phyloP scores from a whole-genome alignment of 2,113 vertebrate genomes.

The Motacilla alba region DNA sequence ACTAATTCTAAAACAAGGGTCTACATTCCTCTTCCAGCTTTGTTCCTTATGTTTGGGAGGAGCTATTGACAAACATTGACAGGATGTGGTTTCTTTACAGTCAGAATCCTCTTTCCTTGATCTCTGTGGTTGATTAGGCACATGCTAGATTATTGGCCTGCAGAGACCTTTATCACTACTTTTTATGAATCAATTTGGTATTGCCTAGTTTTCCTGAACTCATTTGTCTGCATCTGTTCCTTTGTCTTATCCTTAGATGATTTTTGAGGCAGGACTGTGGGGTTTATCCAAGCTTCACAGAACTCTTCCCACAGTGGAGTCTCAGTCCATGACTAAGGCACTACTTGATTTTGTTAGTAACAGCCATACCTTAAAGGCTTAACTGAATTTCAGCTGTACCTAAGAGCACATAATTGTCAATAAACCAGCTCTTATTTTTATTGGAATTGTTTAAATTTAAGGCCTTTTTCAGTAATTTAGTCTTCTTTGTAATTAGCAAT shows the following conservation, averaged over 20 bases:
- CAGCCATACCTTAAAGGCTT: neutral
- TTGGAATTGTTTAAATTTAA: conserved; percentile 17
- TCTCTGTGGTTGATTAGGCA: neutral
- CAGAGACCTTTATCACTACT: neutral
- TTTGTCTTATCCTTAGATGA: neutral
- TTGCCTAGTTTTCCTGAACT: neutral
- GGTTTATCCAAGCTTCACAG: neutral
- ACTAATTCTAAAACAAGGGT: neutral
- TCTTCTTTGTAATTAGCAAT: conserved; percentile 32
- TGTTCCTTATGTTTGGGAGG: neutral
- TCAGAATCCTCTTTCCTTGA: neutral
- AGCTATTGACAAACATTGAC: neutral
- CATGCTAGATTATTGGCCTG: neutral
- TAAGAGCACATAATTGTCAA: conserved; percentile 15
- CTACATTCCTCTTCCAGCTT: neutral
- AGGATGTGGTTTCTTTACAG: neutral
- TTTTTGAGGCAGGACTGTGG: neutral
- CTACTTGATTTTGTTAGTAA: neutral
- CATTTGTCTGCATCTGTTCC: neutral
- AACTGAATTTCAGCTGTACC: neutral
- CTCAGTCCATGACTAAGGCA: neutral
- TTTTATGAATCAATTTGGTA: neutral
- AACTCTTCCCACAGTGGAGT: neutral
- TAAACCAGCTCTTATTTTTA: conserved; percentile 2
- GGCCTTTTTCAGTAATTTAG: conserved; percentile 23